Base-by-base conservation (phyloP, 1,140 invertebrate species). In the Macrocentrus cingulum region DNA sequence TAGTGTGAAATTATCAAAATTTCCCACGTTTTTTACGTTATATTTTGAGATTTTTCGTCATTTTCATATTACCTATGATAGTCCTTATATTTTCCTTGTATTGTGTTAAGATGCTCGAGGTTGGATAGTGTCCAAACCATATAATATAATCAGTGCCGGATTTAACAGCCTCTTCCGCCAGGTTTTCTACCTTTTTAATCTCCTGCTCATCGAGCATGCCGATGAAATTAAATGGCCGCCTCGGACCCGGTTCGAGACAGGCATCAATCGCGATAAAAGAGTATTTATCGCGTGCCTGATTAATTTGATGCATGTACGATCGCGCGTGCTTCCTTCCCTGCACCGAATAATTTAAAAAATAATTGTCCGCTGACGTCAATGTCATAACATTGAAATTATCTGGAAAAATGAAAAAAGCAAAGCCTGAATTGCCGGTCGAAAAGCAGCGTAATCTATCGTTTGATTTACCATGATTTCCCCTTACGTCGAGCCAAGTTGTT, bases 381-480 rank as follows among this genome's bases (percentile, higher is more conserved):
- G 84, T 80, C 44, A 86, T 81, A 34, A 95, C 88, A 79, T 94
- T 91, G 79, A 96, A 96, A 75, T 94, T 93, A 85, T 97, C 93
- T 95, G 80, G 25, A 88, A 85, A 57, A n/a, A n/a, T n/a, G n/a
- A n/a, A n/a, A n/a, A n/a, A n/a, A n/a, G n/a, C n/a, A n/a, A n/a
- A n/a, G n/a, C n/a, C n/a, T n/a, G n/a, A n/a, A n/a, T n/a, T n/a
- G n/a, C n/a, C n/a, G n/a, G n/a, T n/a, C n/a, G n/a, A n/a, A n/a
- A n/a, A n/a, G n/a, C n/a, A n/a, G n/a, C n/a, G n/a, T n/a, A n/a
- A n/a, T n/a, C n/a, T n/a, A n/a, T n/a, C n/a, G n/a, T n/a, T n/a
- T n/a, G n/a, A n/a, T n/a, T n/a, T n/a, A 95, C 93, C 94, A 87
- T 97, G 95, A 84, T 97, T 97, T 75, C 95, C 95, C 77, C 94